Evolutionary conservation across 2,888 invertebrate species (phyloP).

Genomic region (Tribolium freemani): DNA sequence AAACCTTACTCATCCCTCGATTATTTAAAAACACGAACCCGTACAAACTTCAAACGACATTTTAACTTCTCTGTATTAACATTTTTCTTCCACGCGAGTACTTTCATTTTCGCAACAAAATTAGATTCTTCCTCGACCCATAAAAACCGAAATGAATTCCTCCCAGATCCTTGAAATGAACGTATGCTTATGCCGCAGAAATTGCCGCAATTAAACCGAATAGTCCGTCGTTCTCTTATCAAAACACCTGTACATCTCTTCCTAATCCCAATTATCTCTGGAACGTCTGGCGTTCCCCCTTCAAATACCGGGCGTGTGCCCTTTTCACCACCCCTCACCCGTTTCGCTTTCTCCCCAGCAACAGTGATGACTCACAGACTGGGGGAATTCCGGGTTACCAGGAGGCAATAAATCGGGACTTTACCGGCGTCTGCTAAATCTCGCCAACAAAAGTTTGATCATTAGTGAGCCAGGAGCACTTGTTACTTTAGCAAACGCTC

Average conservation of each 20-base stretch:
- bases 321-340: conserved; percentile 29
- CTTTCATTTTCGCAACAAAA: neutral
- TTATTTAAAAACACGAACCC: conserved; percentile 6
- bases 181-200: conserved; percentile 5
- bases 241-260: conserved; percentile 17
- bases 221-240: conserved; percentile 18
- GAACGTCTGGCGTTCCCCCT: conserved; percentile 23
- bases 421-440: conserved; percentile 11
- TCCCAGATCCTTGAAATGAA: conserved; percentile 5
- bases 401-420: conserved; percentile 35
- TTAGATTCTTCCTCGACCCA: neutral
- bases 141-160: conserved; percentile 6
- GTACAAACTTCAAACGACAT: neutral
- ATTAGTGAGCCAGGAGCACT: conserved; percentile 6
- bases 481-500: conserved; percentile 2
- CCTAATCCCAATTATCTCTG: conserved; percentile 24
- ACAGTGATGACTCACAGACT: conserved; percentile 45
- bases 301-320: conserved; percentile 29
- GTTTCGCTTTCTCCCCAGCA: conserved; percentile 43
- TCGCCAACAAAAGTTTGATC: neutral
- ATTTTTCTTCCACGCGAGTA: no score
- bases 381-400: conserved; percentile 44
- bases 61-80: no score
- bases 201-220: conserved; percentile 17
- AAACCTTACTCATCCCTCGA: neutral